Percentiles rank a stretch among this genome's conserved stretches.
Conservation (phyloP, 2,888 invertebrate genomes). For the Drosophila paranaensis region DNA sequence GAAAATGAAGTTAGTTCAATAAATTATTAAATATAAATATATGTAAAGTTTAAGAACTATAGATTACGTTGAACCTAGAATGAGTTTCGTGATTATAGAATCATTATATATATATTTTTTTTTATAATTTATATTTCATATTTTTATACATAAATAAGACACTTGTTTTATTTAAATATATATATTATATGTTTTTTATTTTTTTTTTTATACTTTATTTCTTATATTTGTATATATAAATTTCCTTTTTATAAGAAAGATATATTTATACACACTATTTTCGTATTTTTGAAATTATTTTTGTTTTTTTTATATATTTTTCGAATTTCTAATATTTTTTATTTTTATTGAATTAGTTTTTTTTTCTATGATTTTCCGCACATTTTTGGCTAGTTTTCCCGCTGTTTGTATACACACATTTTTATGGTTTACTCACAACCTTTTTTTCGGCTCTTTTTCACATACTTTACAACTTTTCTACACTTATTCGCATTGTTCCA, state of each 20-base stretch:
- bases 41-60: neutral
- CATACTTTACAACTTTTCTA: slow-evolving; percentile 54
- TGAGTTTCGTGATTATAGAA: neutral
- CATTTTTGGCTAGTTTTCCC: neutral
- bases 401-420: slow-evolving; percentile 14
- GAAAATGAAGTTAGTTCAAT: slow-evolving; percentile 24
- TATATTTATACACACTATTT: neutral
- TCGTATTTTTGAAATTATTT: neutral
- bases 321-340: neutral
- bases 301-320: neutral
- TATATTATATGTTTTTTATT: neutral
- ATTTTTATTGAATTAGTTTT: neutral
- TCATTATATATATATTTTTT: neutral
- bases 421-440: neutral
- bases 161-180: neutral
- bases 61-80: slow-evolving; percentile 8
- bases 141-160: neutral
- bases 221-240: neutral
- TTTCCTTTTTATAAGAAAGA: neutral
- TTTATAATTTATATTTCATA: neutral
- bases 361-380: neutral
- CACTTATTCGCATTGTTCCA: slow-evolving; percentile 34
- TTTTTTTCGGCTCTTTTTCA: slow-evolving; percentile 22
- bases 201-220: neutral
- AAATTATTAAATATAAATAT: slow-evolving; percentile 1